Percentiles rank a stretch among this genome's conserved stretches.
phyloP scores from a whole-genome alignment of 2,888 invertebrate genomes.

The Bhutanitis thaidina region DNA sequence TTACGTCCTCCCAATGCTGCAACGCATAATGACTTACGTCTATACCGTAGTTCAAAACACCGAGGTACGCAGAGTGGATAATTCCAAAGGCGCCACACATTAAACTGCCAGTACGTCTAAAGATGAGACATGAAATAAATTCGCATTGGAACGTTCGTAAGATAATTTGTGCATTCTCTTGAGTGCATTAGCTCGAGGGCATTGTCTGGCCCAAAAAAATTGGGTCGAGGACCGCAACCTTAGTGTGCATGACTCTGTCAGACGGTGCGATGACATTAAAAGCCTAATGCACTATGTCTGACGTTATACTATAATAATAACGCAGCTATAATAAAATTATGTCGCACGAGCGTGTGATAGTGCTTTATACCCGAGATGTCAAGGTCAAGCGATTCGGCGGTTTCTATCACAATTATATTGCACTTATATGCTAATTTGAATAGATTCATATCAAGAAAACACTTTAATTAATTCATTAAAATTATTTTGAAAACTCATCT shows the following conservation, averaged over 20 bases:
- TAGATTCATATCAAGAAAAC: too few relatives aligned
- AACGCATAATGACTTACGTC: conserved; percentile 19
- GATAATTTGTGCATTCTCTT: conserved; percentile 4
- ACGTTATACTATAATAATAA: neutral
- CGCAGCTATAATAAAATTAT: too few relatives aligned
- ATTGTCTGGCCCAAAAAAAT: conserved; percentile 13
- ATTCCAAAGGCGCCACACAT: neutral
- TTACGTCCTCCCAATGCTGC: conserved; percentile 26
- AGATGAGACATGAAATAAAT: conserved; percentile 5
- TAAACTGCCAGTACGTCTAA: neutral
- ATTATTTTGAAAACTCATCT: too few relatives aligned
- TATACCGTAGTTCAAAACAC: neutral
- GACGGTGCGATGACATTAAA: conserved; percentile 20
- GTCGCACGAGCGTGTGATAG: too few relatives aligned
- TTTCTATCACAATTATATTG: too few relatives aligned
- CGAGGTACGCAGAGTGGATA: neutral
- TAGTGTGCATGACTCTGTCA: conserved; percentile 1
- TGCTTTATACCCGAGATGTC: too few relatives aligned
- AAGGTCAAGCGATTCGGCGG: too few relatives aligned
- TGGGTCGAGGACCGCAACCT: conserved; percentile 11
- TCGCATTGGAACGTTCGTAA: neutral
- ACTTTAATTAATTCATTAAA: too few relatives aligned
- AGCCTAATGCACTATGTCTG: conserved; percentile 30
- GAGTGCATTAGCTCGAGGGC: conserved; percentile 6
- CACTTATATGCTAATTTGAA: too few relatives aligned